Percentiles rank a stretch among this genome's conserved stretches.
Evolutionary conservation across 2,113 vertebrate species (phyloP).

Genomic region (Potamarius usumacintae): DNA sequence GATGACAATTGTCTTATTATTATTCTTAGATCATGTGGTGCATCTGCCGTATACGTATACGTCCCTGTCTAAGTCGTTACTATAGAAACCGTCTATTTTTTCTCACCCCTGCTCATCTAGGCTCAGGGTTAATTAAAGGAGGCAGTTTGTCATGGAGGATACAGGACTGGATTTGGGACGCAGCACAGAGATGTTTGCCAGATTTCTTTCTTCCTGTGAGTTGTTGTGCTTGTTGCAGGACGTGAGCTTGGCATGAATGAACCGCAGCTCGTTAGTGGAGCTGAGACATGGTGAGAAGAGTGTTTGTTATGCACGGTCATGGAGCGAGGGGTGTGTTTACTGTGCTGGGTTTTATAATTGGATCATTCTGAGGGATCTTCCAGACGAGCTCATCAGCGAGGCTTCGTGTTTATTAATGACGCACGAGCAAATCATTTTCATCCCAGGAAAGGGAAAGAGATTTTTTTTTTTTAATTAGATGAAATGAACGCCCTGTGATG

Average conservation of each 20-base stretch:
- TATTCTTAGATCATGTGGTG: background rate
- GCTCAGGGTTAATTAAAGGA: background rate
- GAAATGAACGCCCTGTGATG: no score
- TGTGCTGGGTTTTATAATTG: conserved; percentile 26
- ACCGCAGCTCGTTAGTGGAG: conserved; percentile 34
- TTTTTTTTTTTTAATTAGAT: background rate
- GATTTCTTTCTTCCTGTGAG: conserved; percentile 37
- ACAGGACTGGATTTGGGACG: background rate
- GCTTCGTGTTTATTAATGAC: background rate
- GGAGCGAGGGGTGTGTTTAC: conserved; percentile 32
- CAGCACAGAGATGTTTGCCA: background rate
- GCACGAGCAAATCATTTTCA: background rate
- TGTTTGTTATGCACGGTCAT: conserved; percentile 40
- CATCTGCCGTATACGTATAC: background rate
- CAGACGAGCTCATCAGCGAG: background rate
- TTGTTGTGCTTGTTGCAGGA: background rate
- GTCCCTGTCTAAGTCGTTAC: background rate
- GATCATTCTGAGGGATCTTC: background rate
- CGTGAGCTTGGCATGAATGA: conserved; percentile 32
- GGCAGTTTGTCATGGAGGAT: background rate
- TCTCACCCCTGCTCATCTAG: background rate
- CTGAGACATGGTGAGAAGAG: conserved; percentile 43
- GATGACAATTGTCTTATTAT: background rate
- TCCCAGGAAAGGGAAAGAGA: background rate
- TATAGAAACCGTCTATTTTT: background rate